A percentile compares a stretch with the other conserved stretches of the same genome.
Evolutionary conservation across 2,888 invertebrate genomes (phyloP).

Genomic region (Aspidiotus rigidus): DNA sequence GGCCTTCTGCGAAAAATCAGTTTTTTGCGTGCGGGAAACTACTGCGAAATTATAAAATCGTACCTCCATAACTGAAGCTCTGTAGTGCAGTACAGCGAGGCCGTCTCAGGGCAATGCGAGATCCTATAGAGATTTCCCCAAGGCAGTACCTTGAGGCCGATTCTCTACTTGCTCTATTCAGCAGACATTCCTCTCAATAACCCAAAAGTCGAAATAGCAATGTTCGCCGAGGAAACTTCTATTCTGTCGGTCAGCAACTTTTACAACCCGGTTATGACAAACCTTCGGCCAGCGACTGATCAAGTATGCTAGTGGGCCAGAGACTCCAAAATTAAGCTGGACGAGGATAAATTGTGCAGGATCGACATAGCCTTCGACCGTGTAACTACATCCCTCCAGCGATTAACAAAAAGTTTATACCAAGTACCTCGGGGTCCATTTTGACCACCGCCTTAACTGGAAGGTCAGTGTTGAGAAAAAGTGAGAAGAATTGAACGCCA

Average conservation of each 20-base stretch:
- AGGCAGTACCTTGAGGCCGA: no score
- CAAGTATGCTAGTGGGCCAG: no score
- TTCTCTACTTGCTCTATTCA: constrained; percentile 1
- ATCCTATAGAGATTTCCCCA: constrained; percentile 16
- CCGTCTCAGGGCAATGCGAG: not conserved
- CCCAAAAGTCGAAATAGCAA: not conserved
- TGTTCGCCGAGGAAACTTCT: constrained; percentile 12
- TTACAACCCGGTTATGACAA: not conserved
- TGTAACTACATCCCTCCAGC: constrained; percentile 38
- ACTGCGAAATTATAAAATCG: constrained; percentile 10
- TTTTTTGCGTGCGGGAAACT: not conserved
- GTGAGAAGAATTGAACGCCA: constrained; percentile 22
- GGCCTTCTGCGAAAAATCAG: not conserved
- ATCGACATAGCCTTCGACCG: constrained; percentile 13
- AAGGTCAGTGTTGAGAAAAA: constrained; percentile 23
- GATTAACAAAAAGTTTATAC: constrained; percentile 83
- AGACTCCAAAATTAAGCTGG: constrained; percentile 17
- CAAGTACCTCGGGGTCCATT: constrained; percentile 82
- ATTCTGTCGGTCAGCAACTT: not conserved
- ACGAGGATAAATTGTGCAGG: constrained; percentile 6
- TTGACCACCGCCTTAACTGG: constrained; percentile 54
- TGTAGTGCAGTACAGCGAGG: constrained; percentile 4
- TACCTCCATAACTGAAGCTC: constrained; percentile 3
- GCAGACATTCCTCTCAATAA: constrained; percentile 13
- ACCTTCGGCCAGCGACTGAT: constrained; percentile 11